Evolutionary conservation across 23 tunicate species (phyloP).

Genomic region (Aplidium turbinatum): DNA sequence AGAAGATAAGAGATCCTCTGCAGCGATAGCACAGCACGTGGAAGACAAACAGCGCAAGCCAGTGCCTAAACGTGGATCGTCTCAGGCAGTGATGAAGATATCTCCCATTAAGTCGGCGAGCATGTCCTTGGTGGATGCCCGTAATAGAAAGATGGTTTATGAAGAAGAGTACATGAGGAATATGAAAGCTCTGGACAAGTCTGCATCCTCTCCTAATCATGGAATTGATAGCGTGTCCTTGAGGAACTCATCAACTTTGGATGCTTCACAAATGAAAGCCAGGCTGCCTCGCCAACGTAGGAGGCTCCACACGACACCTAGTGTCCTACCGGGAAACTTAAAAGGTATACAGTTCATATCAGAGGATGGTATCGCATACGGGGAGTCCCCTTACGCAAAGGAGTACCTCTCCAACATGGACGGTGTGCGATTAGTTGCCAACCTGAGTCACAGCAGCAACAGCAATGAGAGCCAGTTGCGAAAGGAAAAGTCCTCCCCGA

Average conservation of each 20-base stretch:
- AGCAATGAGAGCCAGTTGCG: background rate
- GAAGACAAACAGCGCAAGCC: too few species aligned
- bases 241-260: too few species aligned
- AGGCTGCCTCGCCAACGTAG: too few species aligned
- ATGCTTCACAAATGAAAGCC: too few species aligned
- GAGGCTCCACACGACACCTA: slow-evolving; percentile 7
- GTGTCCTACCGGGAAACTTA: background rate
- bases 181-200: slow-evolving; percentile 30
- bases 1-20: too few species aligned
- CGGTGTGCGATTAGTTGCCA: slow-evolving; percentile 47
- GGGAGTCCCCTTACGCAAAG: slow-evolving; percentile 32
- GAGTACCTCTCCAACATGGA: slow-evolving; percentile 55
- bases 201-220: too few species aligned
- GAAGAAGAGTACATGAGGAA: slow-evolving; percentile 36
- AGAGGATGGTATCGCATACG: background rate
- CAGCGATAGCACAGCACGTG: too few species aligned
- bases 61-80: too few species aligned
- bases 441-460: slow-evolving; percentile 17
- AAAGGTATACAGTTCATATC: background rate
- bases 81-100: too few species aligned
- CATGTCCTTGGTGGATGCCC: too few species aligned
- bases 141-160: slow-evolving; percentile 32
- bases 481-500: background rate
- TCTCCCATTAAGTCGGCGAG: too few species aligned
- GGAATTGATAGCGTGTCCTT: too few species aligned